Evolutionary conservation across 2,797 vertebrate species (phyloP).

Genomic region (Corythornis leucogaster): DNA sequence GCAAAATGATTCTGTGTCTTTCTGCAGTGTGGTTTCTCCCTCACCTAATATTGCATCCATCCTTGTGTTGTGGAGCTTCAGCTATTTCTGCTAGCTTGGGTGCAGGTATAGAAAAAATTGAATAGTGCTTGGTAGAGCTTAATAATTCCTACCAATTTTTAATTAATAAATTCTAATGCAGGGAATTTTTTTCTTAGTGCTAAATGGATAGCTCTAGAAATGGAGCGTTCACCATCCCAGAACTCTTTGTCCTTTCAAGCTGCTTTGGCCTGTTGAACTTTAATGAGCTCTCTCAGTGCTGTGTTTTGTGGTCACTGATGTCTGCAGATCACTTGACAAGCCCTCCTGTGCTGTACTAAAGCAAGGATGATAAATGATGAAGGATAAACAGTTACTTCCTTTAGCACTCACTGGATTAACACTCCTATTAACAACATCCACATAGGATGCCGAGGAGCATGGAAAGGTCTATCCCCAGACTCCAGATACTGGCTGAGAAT

Average conservation of each 20-base stretch:
- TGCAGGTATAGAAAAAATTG: background rate
- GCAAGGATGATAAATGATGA: background rate
- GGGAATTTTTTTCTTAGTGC: background rate
- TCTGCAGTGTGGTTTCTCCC: fast-evolving
- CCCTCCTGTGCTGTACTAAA: background rate
- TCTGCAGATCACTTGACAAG: background rate
- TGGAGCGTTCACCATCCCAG: background rate
- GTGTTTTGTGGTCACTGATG: background rate
- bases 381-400: background rate
- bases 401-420: background rate
- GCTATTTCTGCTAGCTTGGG: background rate
- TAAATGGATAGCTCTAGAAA: background rate
- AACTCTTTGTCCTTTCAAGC: background rate
- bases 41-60: background rate
- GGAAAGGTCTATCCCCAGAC: background rate
- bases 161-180: background rate
- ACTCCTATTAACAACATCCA: background rate
- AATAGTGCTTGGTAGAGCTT: background rate
- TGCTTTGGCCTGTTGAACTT: background rate
- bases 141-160: background rate
- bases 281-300: background rate
- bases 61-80: background rate
- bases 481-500: background rate
- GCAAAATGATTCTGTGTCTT: background rate
- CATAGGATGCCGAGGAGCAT: background rate